These are phyloP conservation scores for Acropora yongei DNA, from an alignment of 64 coral and sea anemone species.

Conservation along the genomic window DNA sequence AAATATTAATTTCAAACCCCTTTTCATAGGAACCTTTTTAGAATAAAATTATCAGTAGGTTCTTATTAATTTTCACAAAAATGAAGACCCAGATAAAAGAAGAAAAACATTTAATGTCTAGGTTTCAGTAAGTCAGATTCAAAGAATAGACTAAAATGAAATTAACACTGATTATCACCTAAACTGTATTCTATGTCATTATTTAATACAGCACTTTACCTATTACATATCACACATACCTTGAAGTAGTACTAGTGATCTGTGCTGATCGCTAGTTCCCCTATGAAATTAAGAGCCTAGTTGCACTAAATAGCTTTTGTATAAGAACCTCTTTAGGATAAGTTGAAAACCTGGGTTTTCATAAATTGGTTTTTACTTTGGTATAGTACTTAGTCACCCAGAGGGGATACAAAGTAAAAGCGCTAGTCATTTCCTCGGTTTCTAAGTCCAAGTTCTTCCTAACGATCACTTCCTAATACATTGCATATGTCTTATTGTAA, in stretches of 20 bases:
- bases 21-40: background rate
- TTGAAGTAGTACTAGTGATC: background rate
- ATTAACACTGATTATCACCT: background rate
- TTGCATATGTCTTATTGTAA: conserved; percentile 21
- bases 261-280: background rate
- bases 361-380: background rate
- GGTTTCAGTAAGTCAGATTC: background rate
- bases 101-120: background rate
- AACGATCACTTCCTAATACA: background rate
- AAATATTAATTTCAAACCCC: background rate
- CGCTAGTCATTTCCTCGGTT: background rate
- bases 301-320: background rate
- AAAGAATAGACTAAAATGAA: background rate
- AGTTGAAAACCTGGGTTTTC: background rate
- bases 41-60: background rate
- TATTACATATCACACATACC: background rate
- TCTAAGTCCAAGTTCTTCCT: background rate
- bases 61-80: background rate
- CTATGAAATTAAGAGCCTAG: background rate
- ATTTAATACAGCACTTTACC: background rate
- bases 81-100: background rate
- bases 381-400: background rate
- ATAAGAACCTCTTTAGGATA: background rate
- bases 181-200: background rate
- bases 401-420: background rate